Conservation (phyloP, 2,113 vertebrate species). For the Lontra canadensis region DNA sequence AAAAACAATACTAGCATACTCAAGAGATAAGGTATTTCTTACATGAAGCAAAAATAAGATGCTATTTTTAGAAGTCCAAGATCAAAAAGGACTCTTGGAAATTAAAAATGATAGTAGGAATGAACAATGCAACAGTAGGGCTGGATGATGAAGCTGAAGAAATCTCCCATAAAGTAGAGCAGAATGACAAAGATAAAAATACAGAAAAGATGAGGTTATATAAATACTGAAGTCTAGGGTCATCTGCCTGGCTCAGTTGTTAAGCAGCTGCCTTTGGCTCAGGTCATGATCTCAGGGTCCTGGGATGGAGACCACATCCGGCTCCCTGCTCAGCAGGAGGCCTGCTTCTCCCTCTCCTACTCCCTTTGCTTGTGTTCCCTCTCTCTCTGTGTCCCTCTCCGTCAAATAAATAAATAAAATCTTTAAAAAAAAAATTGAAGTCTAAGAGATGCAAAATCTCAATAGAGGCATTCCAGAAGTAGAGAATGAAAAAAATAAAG, state of each 20-base stretch:
- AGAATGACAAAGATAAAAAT: background rate
- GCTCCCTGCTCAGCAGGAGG: no score
- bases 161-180: background rate
- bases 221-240: background rate
- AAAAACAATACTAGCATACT: background rate
- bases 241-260: no score
- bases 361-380: no score
- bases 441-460: background rate
- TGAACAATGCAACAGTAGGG: background rate
- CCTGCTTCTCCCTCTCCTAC: no score
- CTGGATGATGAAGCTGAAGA: background rate
- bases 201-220: background rate
- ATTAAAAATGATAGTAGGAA: background rate
- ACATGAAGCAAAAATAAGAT: slow-evolving; percentile 8
- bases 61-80: background rate
- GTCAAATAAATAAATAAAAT: no score
- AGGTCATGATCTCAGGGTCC: no score
- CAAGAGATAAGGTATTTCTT: background rate
- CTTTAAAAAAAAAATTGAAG: background rate
- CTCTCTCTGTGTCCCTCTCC: no score
- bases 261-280: no score
- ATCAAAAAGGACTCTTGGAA: background rate
- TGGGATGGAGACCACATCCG: no score
- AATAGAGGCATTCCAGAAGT: background rate
- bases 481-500: background rate